These are phyloP conservation scores for Camelus bactrianus DNA, from an alignment of 2,113 vertebrate species.

Conservation along the genomic window DNA sequence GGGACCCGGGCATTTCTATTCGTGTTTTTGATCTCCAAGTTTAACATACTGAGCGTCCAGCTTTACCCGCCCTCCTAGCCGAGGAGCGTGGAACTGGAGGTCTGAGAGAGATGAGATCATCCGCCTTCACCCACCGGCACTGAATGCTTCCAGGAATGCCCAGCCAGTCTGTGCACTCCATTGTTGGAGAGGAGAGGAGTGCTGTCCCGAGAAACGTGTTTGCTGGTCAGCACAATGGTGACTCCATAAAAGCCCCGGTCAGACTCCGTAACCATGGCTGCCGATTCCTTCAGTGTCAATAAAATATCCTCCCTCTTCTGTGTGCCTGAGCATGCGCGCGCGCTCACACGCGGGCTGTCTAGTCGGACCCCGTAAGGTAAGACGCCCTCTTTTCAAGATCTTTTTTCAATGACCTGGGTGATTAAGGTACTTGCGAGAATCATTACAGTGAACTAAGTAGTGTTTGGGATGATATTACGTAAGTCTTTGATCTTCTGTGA, in stretches of 20 bases:
- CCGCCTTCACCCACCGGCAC: neutral
- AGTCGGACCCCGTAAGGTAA: neutral
- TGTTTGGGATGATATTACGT: neutral
- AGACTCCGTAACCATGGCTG: neutral
- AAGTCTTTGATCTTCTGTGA: conserved; percentile 1
- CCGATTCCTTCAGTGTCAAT: neutral
- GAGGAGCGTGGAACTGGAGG: neutral
- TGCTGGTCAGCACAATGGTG: neutral
- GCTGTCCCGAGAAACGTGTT: neutral
- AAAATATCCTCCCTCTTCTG: neutral
- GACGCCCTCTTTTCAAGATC: neutral
- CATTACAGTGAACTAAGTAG: neutral
- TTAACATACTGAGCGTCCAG: neutral
- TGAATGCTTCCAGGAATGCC: neutral
- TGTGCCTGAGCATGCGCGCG: rapidly evolving
- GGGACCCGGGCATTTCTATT: too few species aligned
- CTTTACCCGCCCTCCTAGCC: neutral
- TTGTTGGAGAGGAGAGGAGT: neutral
- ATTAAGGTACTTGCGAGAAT: neutral
- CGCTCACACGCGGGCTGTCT: neutral
- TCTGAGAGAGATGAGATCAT: neutral
- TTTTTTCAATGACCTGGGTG: neutral
- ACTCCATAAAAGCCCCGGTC: neutral
- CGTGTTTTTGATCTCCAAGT: neutral
- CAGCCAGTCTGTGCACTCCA: rapidly evolving